A percentile compares a stretch with the other conserved stretches of the same genome.
Evolutionary conservation across 1,140 invertebrate species (phyloP).

Genomic region (Gerris buenoi): DNA sequence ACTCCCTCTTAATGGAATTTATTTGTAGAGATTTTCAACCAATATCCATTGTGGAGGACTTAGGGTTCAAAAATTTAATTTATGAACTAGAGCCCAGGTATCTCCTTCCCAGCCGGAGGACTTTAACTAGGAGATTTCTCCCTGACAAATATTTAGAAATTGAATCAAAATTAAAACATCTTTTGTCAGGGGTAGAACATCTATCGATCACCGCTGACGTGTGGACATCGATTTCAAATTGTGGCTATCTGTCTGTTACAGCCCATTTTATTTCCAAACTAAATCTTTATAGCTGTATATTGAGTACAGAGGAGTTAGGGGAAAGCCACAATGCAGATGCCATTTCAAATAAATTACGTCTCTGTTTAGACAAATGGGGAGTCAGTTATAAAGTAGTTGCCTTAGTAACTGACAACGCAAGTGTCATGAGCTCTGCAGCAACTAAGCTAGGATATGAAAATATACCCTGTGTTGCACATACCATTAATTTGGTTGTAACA

Average conservation of each 20-base stretch:
- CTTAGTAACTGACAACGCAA: conserved; percentile 7
- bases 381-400: not conserved
- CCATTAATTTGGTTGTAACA: not conserved
- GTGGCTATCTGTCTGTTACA: not conserved
- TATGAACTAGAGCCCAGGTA: not conserved
- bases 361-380: conserved; percentile 1
- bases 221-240: not conserved
- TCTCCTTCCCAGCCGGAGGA: not conserved
- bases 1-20: not conserved
- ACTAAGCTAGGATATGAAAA: not conserved
- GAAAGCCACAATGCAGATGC: conserved; percentile 2
- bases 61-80: not conserved
- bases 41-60: not conserved
- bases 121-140: not conserved
- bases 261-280: not conserved
- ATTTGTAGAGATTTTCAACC: not conserved
- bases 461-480: conserved; percentile 10
- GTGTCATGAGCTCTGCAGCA: conserved; percentile 4
- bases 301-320: too few species aligned
- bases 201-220: not conserved
- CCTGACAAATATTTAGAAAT: not conserved
- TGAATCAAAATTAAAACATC: not conserved
- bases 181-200: not conserved
- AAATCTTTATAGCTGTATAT: not conserved
- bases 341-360: not conserved